Conservation (phyloP, 2,113 vertebrate species). For the Dicrurus megarhynchus region DNA sequence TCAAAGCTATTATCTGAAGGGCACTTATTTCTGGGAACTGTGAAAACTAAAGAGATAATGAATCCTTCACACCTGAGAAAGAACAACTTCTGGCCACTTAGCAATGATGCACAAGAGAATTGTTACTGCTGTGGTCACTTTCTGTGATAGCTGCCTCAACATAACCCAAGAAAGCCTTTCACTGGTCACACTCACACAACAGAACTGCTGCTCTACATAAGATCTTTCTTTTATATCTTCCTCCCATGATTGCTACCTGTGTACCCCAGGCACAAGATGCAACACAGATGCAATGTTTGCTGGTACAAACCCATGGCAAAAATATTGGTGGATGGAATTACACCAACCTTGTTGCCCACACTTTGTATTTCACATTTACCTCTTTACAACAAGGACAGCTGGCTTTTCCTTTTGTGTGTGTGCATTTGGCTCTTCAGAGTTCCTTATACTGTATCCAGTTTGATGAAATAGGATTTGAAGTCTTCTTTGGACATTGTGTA, state of each 20-base stretch:
- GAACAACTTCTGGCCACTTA: neutral
- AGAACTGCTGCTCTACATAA: rapidly evolving
- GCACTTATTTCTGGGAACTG: neutral
- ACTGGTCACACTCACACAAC: neutral
- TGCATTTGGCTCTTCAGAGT: neutral
- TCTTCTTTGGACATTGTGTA: neutral
- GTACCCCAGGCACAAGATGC: neutral
- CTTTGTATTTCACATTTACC: neutral
- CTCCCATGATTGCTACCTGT: neutral
- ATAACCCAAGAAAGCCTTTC: neutral
- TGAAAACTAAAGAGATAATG: neutral
- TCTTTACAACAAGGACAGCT: neutral
- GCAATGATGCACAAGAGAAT: neutral
- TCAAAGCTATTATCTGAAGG: neutral
- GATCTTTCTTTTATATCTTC: neutral
- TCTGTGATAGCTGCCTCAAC: neutral
- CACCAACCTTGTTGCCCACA: neutral
- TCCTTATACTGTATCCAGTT: neutral
- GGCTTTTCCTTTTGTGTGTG: neutral
- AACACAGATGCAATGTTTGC: neutral
- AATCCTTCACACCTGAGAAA: neutral
- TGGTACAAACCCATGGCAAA: neutral
- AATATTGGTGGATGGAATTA: neutral
- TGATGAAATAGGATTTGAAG: neutral
- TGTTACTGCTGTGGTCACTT: neutral